A percentile compares a stretch with the other conserved stretches of the same genome.
Conservation (phyloP, 2,888 invertebrate genomes). For the Papilio demoleus region DNA sequence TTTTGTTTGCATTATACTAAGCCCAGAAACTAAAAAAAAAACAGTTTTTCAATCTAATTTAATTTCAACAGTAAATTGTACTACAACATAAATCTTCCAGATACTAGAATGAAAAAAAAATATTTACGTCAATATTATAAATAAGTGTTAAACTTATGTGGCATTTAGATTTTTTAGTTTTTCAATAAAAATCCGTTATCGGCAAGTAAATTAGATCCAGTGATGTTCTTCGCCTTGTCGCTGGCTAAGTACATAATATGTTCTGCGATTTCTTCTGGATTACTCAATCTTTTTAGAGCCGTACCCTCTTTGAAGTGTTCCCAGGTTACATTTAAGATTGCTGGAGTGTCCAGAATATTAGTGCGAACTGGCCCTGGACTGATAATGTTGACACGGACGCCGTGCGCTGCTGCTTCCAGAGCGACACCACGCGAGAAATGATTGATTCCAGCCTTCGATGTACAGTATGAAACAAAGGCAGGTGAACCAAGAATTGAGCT, state of each 20-base stretch:
- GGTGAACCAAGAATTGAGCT: slow-evolving; percentile 54
- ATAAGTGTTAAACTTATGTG: too few relatives aligned
- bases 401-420: slow-evolving; percentile 82
- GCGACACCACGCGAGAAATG: slow-evolving; percentile 88
- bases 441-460: slow-evolving; percentile 89
- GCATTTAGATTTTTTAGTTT: background rate
- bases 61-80: too few relatives aligned
- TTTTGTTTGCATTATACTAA: too few relatives aligned
- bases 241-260: slow-evolving; percentile 53
- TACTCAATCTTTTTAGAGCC: slow-evolving; percentile 49
- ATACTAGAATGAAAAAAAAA: too few relatives aligned
- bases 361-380: slow-evolving; percentile 88
- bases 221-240: slow-evolving; percentile 53
- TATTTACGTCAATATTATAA: too few relatives aligned
- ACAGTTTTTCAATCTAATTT: too few relatives aligned
- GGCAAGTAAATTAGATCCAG: slow-evolving; percentile 50
- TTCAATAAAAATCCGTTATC: slow-evolving; percentile 49
- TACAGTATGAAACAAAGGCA: slow-evolving; percentile 84
- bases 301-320: slow-evolving; percentile 43
- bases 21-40: too few relatives aligned
- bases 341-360: slow-evolving; percentile 56
- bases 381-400: slow-evolving; percentile 86
- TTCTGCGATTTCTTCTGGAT: slow-evolving; percentile 52
- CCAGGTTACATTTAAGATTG: slow-evolving; percentile 8
- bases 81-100: too few relatives aligned